Evolutionary conservation across 2,888 invertebrate species (phyloP), one percentile per base, ranked within the genome.

Genomic region (Spodoptera exigua): DNA sequence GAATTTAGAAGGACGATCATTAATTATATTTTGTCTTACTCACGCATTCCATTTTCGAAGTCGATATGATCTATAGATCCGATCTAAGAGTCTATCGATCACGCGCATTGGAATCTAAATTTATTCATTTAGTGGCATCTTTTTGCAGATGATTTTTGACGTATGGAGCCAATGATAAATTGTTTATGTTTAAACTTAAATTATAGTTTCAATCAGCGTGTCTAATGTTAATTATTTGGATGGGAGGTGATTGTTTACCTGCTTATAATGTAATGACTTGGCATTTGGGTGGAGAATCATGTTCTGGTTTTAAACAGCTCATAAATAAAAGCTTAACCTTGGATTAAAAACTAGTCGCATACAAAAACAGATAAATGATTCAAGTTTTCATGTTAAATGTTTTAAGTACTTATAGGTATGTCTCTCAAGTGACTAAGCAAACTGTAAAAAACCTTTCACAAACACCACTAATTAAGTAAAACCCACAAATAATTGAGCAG

Each of bases 1-100:
- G 89, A 92, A 91, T 93, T 91, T 92, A 79, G 89, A 89, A 90
- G 86, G 87, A 84, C 85, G 83, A 92, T 91, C 92, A 94, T 94
- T 93, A 93, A 94, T 94, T 94, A 93, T 93, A 92, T 93, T 93
- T 94, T 93, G 94, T 93, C 94, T 93, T 93, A 94, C 94, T 93
- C 93, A 92, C 91, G 92, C 93, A 93, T 92, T 93, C 91, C 91
- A 94, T 93, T 93, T 93, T 92, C 86, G 74, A 91, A 83, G 80
- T 86, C 88, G 92, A 93, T 93, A 93, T 93, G 93, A 94, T 94
- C 93, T 93, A 93, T 94, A 91, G 93, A 93, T 93, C 89, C 80
- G 92, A 92, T 92, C 93, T 93, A 92, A 79, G 89, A 85, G 89
- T 89, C 93, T 91, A 94, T 94, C 93, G 92, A 94, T 94, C 94